Evolutionary conservation across 2,888 invertebrate species (phyloP), one percentile per base, ranked within the genome.

Genomic region (Acronicta alni): DNA sequence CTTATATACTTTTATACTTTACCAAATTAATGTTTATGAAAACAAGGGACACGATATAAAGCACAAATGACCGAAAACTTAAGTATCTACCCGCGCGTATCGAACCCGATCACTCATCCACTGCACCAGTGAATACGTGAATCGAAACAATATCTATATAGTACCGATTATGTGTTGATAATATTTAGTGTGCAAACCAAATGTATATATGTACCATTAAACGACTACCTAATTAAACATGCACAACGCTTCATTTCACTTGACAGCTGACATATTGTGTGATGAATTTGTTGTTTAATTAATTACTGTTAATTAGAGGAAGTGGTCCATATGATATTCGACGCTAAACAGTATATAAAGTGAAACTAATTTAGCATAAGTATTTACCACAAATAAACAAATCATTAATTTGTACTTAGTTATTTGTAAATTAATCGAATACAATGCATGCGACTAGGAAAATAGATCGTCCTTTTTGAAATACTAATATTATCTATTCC

Each of bases 261-360:
- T 68, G 69, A 62, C 64, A 63, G 48, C 45, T 69, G 37, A 26
- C 48, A 45, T 65, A 32, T 0, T 55, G 20, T n/a, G 6, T 37
- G 17, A 51, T 16, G 15, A 15, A 20, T 45, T 16, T 23, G 14
- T 20, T 41, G 15, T 30, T 44, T 48, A 42, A 52, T 52, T 37
- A 41, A 30, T 38, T 32, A 48, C 17, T 41, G 9, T 12, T 41
- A 20, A 32, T 59, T 42, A 60, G 9, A 42, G 23, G 2, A 43
- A 32, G 30, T 16, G 37, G 16, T 37, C 3, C 3, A 16, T 38
- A 15, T 35, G 10, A 23, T 16, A 46, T 49, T 17, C 12, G 30
- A 18, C 35, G 18, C n/a, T 35, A 52, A 62, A 52, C 32, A 62
- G 14, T 32, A 10, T 3, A 59, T 32, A 17, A 43, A 39, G 30